Evolutionary conservation across 2,113 vertebrate species (phyloP).

Genomic region (Caretta caretta): DNA sequence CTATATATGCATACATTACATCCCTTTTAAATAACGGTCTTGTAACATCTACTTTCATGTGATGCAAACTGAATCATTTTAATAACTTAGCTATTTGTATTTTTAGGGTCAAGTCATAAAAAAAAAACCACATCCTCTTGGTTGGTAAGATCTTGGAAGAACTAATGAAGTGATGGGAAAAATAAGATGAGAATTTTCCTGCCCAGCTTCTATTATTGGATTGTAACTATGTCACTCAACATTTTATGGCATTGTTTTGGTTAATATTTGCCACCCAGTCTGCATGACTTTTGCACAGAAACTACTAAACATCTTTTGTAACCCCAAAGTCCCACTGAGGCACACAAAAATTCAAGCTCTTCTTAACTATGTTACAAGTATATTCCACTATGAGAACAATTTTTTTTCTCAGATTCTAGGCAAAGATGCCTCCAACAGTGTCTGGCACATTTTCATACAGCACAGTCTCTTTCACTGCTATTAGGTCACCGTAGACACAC

Average conservation of each 20-base stretch:
- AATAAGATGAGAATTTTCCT: background rate
- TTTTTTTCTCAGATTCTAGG: background rate
- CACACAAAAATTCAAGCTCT: conserved; percentile 3
- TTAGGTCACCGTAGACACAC: conserved; percentile 39
- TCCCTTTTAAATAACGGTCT: background rate
- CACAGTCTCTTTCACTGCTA: conserved; percentile 43
- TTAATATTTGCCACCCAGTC: background rate
- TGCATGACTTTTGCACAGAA: background rate
- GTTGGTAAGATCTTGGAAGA: background rate
- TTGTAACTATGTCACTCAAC: background rate
- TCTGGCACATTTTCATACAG: conserved; percentile 14
- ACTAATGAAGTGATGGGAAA: background rate
- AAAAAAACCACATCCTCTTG: background rate
- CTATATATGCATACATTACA: background rate
- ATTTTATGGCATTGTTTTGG: background rate
- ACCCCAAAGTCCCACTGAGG: conserved; percentile 1
- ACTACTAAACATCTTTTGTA: background rate
- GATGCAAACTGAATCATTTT: background rate
- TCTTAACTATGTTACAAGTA: conserved; percentile 8
- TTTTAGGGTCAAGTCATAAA: background rate
- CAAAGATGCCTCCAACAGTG: background rate
- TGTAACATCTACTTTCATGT: background rate
- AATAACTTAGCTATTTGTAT: background rate
- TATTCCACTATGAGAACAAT: background rate
- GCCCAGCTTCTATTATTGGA: background rate